Base-by-base conservation (phyloP, 2,888 invertebrate species). In the Nomada ruficornis region DNA sequence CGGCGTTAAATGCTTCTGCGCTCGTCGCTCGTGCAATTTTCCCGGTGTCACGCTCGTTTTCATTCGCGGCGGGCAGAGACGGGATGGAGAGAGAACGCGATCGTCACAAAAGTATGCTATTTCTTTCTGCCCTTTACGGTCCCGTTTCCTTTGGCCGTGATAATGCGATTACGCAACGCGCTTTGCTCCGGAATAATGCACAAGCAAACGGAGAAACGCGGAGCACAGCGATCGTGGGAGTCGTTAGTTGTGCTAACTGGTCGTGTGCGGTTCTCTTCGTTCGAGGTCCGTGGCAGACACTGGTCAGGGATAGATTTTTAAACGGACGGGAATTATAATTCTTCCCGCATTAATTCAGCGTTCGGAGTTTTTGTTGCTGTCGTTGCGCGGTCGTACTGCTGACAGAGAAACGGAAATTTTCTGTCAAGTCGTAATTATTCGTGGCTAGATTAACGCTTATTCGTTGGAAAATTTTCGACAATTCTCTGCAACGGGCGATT, bases 1-100 rank as follows among this genome's bases (percentile, higher is more conserved):
- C 83, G 70, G 75, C 64, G 71, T 69, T 74, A 68, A 83, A 71
- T 44, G 83, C 55, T 73, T 79, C 72, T 36, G 55, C 67, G 63
- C 50, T 62, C 67, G 62, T 77, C 67, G 57, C 13, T 62, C 26
- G 29, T 70, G 36, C 26, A 60, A 68, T 67, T 78, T 69, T 78
- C 63, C 60, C n/a, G 47, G 44, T n/a, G 72, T 67, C 57, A 20
- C 70, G 57, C 50, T 36, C 50, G 60, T 70, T 64, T 55, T 69
- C 57, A 20, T 13, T 70, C 63, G n/a, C 62, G 62, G 57, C 57
- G 36, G 26, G 2, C 26, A 26, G 26, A 26, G 2, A 26, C 26
- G 26, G 26, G 26, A 26, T 26, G 26, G n/a, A 26, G 9, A 23
- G 23, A 20, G 29, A 15, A 7, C 20, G 20, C 50, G 57, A 23